Conservation (phyloP, 2,113 vertebrate genomes). For the Cyphotilapia sp. region DNA sequence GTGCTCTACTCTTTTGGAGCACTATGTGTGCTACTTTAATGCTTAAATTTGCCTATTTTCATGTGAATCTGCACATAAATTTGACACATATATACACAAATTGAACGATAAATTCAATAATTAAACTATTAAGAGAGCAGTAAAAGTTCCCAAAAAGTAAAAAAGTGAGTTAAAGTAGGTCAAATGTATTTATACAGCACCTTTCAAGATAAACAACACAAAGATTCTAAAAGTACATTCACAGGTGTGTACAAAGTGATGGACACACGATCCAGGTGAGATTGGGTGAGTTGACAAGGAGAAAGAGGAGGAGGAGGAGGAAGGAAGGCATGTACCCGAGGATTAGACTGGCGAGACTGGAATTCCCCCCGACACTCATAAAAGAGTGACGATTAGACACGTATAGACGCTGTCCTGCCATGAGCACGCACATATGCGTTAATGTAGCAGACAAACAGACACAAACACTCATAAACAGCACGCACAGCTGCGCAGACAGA, state of each 20-base stretch:
- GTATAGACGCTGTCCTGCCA: slow-evolving; percentile 6
- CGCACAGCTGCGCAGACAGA: not conserved
- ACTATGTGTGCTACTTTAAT: not conserved
- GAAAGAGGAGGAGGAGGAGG: not conserved
- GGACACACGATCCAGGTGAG: not conserved
- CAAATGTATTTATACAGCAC: not conserved
- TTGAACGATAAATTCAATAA: not conserved
- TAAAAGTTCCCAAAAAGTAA: not conserved
- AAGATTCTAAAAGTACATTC: not conserved
- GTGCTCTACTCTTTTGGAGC: not conserved
- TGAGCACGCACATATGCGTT: not conserved
- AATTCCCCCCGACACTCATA: slow-evolving; percentile 53
- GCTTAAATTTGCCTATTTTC: not conserved
- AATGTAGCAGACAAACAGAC: not conserved
- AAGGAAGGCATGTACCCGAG: slow-evolving; percentile 30
- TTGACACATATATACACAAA: not conserved
- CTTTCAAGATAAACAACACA: not conserved
- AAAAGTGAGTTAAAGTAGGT: not conserved
- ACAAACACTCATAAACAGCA: not conserved
- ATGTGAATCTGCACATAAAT: not conserved
- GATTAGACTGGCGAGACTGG: slow-evolving; percentile 61
- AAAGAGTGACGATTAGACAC: slow-evolving; percentile 59
- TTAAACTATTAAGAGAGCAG: not conserved
- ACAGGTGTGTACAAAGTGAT: not conserved
- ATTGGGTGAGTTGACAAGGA: not conserved